Conservation (phyloP, 1,140 invertebrate genomes). For the Leucophenga varia region DNA sequence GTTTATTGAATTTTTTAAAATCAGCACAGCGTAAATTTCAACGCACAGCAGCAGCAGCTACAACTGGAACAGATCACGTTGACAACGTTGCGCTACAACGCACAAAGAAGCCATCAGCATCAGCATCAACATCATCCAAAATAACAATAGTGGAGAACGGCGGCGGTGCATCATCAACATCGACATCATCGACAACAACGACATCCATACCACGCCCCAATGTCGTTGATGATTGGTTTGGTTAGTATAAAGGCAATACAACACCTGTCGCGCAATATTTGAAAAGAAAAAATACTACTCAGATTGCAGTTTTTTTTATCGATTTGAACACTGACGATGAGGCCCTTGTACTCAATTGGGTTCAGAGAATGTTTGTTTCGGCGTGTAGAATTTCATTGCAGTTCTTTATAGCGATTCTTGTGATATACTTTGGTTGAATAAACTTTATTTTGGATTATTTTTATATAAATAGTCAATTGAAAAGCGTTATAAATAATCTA, state of each 20-base stretch:
- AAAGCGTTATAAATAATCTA: no score
- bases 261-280: neutral
- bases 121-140: neutral
- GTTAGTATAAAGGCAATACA: conserved; percentile 35
- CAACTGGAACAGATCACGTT: conserved; percentile 1
- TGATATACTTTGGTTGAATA: no score
- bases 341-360: no score
- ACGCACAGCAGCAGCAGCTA: conserved; percentile 16
- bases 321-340: no score
- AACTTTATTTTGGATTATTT: no score
- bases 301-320: neutral
- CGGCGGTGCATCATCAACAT: conserved; percentile 6
- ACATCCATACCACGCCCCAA: conserved; percentile 14
- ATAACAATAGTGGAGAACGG: conserved; percentile 6
- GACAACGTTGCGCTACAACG: conserved; percentile 10
- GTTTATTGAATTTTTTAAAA: conserved; percentile 38
- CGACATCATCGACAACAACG: conserved; percentile 4
- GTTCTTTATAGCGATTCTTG: no score
- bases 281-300: neutral
- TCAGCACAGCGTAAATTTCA: conserved; percentile 39
- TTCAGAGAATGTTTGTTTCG: no score
- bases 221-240: conserved; percentile 43
- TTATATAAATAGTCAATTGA: no score
- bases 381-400: no score
- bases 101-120: conserved; percentile 24